Evolutionary conservation across 2,888 invertebrate species (phyloP).

Genomic region (Caenorhabditis zanzibari): DNA sequence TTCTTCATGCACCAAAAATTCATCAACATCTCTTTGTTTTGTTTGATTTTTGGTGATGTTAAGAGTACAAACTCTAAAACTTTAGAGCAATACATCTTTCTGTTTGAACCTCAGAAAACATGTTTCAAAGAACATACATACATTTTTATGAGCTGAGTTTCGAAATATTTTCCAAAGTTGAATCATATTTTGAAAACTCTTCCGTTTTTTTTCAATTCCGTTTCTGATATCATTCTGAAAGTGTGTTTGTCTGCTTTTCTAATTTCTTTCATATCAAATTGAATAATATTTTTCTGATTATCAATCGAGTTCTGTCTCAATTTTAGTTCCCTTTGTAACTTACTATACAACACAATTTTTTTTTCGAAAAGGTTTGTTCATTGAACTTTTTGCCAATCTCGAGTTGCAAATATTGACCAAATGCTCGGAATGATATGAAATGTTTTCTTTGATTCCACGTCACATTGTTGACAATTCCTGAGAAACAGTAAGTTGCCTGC

Average conservation of each 20-base stretch:
- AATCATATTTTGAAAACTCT: not conserved
- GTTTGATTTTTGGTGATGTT: constrained; percentile 13
- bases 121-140: constrained; percentile 10
- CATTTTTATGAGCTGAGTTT: constrained; percentile 33
- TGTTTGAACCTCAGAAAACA: not conserved
- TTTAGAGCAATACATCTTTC: not conserved
- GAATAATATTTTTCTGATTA: not conserved
- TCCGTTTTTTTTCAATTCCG: not conserved
- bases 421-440: constrained; percentile 4
- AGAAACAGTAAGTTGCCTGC: constrained; percentile 52
- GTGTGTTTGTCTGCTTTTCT: not conserved
- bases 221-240: not conserved
- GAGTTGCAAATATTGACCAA: constrained; percentile 61
- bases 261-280: not conserved
- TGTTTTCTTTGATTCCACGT: constrained; percentile 32
- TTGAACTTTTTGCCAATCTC: constrained; percentile 30
- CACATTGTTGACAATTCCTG: constrained; percentile 42
- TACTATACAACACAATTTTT: not conserved
- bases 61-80: not conserved
- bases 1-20: not conserved
- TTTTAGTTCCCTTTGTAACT: too few relatives aligned
- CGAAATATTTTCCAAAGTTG: constrained; percentile 15
- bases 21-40: not conserved
- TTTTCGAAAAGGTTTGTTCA: constrained; percentile 2
- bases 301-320: too few relatives aligned